Evolutionary conservation across 2,888 invertebrate species (phyloP).

Genomic region (Dromius quadrimaculatus): DNA sequence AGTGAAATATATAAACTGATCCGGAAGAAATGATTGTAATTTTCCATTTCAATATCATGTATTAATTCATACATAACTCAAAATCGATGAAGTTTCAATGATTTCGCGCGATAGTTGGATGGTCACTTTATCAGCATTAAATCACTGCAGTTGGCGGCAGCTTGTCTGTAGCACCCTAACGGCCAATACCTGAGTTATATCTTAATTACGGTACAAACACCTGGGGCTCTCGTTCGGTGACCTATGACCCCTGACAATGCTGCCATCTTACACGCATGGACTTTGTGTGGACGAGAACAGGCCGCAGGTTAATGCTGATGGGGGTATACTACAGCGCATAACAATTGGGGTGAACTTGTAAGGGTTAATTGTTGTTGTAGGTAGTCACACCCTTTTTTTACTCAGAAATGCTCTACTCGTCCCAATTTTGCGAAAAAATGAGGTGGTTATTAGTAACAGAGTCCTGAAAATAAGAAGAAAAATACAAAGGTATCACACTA

Average conservation of each 20-base stretch:
- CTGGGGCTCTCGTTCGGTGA: conserved; percentile 46
- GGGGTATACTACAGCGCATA: background rate
- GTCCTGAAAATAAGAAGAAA: too few relatives aligned
- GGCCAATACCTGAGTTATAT: conserved; percentile 52
- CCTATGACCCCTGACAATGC: conserved; percentile 34
- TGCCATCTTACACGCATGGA: conserved; percentile 23
- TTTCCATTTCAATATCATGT: too few relatives aligned
- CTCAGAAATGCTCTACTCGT: too few relatives aligned
- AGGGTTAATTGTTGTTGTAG: too few relatives aligned
- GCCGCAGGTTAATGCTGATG: background rate
- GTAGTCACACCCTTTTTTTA: too few relatives aligned
- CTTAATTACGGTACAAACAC: conserved; percentile 49
- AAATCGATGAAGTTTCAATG: too few relatives aligned
- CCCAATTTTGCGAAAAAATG: too few relatives aligned
- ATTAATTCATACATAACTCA: too few relatives aligned
- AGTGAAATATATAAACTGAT: conserved; percentile 8
- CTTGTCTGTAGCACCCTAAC: conserved; percentile 47
- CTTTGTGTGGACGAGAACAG: background rate
- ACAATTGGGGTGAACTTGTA: conserved; percentile 21
- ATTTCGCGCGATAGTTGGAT: conserved; percentile 24
- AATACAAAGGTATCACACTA: too few relatives aligned
- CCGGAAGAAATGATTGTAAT: too few relatives aligned
- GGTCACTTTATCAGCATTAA: conserved; percentile 43
- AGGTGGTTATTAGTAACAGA: too few relatives aligned
- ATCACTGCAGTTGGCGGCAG: conserved; percentile 36